These are phyloP conservation scores for Taxidea taxus DNA, from an alignment of 2,113 vertebrate genomes.

Conservation along the genomic window DNA sequence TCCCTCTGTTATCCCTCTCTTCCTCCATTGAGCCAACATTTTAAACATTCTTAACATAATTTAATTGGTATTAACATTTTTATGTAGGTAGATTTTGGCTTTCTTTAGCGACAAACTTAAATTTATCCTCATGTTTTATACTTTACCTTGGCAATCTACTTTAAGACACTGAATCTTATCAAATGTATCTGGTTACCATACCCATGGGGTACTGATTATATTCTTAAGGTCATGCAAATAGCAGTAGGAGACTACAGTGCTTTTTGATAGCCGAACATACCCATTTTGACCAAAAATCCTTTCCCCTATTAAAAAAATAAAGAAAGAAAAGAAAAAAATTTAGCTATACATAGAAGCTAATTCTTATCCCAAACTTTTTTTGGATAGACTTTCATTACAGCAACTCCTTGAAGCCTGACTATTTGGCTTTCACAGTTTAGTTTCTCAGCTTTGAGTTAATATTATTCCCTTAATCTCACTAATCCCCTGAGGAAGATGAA, in stretches of 20 bases:
- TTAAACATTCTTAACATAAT: not conserved
- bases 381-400: conserved; percentile 43
- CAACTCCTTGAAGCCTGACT: conserved; percentile 48
- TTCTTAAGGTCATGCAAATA: not conserved
- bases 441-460: conserved; percentile 45
- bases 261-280: not conserved
- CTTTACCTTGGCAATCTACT: not conserved
- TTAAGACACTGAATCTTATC: conserved; percentile 15
- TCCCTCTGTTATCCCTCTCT: not conserved
- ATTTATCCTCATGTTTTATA: not conserved
- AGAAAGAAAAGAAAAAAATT: not conserved
- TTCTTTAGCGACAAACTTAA: conserved; percentile 23
- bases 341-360: not conserved
- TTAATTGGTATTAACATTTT: not conserved
- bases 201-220: not conserved
- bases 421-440: conserved; percentile 52
- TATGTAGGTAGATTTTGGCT: not conserved
- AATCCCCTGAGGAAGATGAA: conserved; percentile 48
- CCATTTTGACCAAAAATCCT: not conserved
- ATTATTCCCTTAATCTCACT: conserved; percentile 54
- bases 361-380: not conserved
- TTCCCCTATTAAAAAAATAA: not conserved
- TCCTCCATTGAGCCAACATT: not conserved
- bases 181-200: not conserved
- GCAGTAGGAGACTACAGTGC: not conserved